These are phyloP conservation scores for Psammodynastes pulverulentus DNA, from an alignment of 2,113 vertebrate genomes.

Conservation along the genomic window DNA sequence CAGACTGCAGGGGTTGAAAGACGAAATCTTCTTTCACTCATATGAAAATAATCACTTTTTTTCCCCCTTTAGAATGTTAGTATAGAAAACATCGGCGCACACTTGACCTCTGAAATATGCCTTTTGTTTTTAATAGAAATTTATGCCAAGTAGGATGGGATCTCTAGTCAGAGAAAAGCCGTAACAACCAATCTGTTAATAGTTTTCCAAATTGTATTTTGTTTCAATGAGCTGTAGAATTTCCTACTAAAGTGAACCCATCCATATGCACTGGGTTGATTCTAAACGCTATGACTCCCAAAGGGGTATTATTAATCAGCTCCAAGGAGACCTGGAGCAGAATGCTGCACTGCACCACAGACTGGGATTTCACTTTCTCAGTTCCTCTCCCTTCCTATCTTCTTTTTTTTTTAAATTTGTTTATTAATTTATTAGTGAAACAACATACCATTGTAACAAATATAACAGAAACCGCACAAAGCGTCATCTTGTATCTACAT, in stretches of 20 bases:
- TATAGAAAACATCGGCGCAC: not conserved
- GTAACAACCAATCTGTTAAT: not conserved
- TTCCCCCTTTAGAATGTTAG: not conserved
- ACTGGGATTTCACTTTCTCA: not conserved
- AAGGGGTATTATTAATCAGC: not conserved
- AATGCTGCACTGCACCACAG: not conserved
- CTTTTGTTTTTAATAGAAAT: not conserved
- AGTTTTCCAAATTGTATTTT: not conserved
- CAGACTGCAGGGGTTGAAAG: not conserved
- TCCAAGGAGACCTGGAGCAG: not conserved
- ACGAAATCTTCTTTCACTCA: not conserved
- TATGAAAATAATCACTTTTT: not conserved
- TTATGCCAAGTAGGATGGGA: not conserved
- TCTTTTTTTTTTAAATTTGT: no score
- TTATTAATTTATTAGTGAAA: no score
- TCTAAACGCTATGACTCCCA: not conserved
- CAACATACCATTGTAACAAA: no score
- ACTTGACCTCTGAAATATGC: not conserved
- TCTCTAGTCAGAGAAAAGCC: not conserved
- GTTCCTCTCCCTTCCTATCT: no score
- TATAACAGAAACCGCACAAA: no score
- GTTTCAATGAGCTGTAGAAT: not conserved
- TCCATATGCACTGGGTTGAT: not conserved
- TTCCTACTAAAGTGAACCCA: not conserved
- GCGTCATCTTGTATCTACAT: no score